phyloP scores from a whole-genome alignment of 2,113 vertebrate genomes.

The Charina bottae region DNA sequence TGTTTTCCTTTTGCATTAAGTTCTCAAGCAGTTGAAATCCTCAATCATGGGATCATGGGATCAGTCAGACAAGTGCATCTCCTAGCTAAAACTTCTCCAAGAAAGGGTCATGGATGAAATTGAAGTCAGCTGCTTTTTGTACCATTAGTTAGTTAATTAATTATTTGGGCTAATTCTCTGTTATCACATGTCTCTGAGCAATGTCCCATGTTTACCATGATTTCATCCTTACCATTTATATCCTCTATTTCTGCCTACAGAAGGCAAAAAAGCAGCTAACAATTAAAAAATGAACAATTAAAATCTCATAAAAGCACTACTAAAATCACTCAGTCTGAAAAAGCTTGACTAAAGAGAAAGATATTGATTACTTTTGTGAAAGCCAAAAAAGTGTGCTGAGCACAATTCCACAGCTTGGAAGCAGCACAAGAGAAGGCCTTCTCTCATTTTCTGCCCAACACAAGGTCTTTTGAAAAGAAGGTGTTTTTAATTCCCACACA shows the following conservation, averaged over 20 bases:
- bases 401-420: background rate
- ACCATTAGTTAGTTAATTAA: no score
- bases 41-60: rapidly evolving
- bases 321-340: background rate
- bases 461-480: background rate
- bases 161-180: background rate
- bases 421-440: background rate
- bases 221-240: background rate
- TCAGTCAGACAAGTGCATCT: background rate
- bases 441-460: background rate
- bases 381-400: background rate
- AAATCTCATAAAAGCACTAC: background rate
- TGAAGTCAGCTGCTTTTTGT: background rate
- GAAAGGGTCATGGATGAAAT: background rate
- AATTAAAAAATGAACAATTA: background rate
- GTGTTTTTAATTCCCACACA: background rate
- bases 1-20: background rate
- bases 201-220: background rate
- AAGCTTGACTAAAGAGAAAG: background rate
- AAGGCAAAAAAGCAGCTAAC: background rate
- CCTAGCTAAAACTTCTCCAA: background rate
- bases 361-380: background rate
- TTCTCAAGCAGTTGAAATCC: background rate
- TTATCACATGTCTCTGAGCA: background rate
- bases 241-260: background rate